Evolutionary conservation across 2,797 vertebrate genomes (phyloP).

Genomic region (Tragopan temminckii): DNA sequence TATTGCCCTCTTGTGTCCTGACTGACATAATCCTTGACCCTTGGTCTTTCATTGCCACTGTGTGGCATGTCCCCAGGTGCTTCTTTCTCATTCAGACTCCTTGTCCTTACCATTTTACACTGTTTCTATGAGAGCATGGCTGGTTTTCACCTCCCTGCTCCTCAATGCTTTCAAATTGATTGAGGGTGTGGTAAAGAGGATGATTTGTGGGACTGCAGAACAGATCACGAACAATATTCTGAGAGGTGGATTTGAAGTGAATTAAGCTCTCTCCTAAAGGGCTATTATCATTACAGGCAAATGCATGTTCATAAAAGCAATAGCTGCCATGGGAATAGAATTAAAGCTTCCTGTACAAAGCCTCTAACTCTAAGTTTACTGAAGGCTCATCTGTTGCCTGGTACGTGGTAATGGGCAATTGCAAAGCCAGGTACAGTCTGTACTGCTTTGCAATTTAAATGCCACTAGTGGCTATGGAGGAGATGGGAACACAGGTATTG

Average conservation of each 20-base stretch:
- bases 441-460: constrained; percentile 2
- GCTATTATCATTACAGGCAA: neutral
- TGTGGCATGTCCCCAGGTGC: constrained; percentile 32
- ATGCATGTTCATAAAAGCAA: constrained; percentile 9
- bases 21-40: neutral
- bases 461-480: neutral
- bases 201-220: neutral
- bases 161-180: neutral
- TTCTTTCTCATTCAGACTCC: neutral
- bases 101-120: neutral
- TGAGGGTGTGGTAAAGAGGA: neutral
- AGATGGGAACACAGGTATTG: neutral
- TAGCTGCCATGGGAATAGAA: neutral
- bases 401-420: neutral
- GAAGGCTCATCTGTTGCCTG: neutral
- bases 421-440: neutral
- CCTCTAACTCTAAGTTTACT: neutral
- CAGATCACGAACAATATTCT: neutral
- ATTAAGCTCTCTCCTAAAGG: constrained; percentile 34
- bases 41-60: constrained; percentile 45
- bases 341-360: constrained; percentile 38
- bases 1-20: neutral
- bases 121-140: neutral
- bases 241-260: constrained; percentile 17
- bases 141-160: neutral